phyloP scores from a whole-genome alignment of 1,140 invertebrate species.

The Rhopalosiphum padi region DNA sequence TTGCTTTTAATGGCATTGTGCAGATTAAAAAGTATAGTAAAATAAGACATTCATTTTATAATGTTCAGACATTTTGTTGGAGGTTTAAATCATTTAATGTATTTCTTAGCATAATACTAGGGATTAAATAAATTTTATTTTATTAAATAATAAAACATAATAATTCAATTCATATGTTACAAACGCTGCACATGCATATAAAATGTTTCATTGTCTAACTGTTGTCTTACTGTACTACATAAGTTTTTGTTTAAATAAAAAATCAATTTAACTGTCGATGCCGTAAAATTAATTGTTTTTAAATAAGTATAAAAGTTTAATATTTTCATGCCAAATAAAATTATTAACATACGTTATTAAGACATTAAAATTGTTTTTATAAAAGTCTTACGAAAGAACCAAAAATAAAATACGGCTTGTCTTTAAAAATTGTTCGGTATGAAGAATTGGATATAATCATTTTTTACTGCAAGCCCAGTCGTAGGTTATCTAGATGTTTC shows the following conservation, averaged over 20 bases:
- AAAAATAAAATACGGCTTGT: not conserved
- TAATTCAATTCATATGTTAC: not conserved
- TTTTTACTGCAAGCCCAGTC: not conserved
- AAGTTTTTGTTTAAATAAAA: not conserved
- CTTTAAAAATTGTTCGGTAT: not conserved
- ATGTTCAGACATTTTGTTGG: not conserved
- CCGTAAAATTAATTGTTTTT: too few relatives aligned
- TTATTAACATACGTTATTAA: not conserved
- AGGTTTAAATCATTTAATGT: not conserved
- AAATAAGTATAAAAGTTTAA: too few relatives aligned
- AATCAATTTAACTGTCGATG: not conserved
- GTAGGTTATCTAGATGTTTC: not conserved
- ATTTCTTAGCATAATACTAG: not conserved
- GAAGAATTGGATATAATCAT: not conserved
- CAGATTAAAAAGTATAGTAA: not conserved
- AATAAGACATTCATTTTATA: not conserved
- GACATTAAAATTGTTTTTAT: not conserved
- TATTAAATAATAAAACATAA: slow-evolving; percentile 16
- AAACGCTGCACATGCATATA: not conserved
- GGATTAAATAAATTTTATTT: not conserved
- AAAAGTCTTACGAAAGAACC: not conserved
- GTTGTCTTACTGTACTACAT: not conserved
- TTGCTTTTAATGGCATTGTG: not conserved
- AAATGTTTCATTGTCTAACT: not conserved
- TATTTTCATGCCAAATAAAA: not conserved